A percentile compares a stretch with the other conserved stretches of the same genome.
Conservation (phyloP, 2,113 vertebrate species). For the Ptychochromis oligacanthus region DNA sequence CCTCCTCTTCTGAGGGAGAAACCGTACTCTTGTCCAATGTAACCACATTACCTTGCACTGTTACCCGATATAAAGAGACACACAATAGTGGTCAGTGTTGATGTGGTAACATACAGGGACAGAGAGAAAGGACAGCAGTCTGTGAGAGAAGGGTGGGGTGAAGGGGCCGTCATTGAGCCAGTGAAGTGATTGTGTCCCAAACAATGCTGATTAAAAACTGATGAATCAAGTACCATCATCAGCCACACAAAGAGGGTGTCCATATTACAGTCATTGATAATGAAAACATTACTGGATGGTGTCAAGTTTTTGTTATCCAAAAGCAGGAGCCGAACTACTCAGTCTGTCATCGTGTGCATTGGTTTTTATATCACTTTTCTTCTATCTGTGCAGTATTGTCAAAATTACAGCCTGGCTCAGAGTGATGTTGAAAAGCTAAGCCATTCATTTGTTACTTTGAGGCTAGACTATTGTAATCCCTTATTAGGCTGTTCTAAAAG, state of each 20-base stretch:
- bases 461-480: neutral
- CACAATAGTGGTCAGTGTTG: slow-evolving; percentile 69
- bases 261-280: neutral
- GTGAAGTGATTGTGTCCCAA: slow-evolving; percentile 45
- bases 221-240: slow-evolving; percentile 44
- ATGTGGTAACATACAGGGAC: slow-evolving; percentile 34
- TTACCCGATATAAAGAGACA: slow-evolving; percentile 66
- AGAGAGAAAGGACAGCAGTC: slow-evolving; percentile 37
- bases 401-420: neutral
- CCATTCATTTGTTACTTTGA: neutral
- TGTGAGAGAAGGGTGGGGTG: slow-evolving; percentile 6
- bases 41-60: slow-evolving; percentile 55
- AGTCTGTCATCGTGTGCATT: neutral
- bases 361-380: neutral
- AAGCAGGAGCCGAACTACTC: neutral
- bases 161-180: slow-evolving; percentile 30
- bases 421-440: neutral
- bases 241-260: neutral
- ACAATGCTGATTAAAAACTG: slow-evolving; percentile 59
- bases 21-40: slow-evolving; percentile 66
- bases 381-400: neutral
- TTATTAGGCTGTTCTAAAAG: neutral
- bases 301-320: neutral
- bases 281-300: neutral
- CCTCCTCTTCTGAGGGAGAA: slow-evolving; percentile 62